Evolutionary conservation across 2,113 vertebrate genomes (phyloP), one percentile per base, ranked within the genome.

Genomic region (Apeltes quadracus): DNA sequence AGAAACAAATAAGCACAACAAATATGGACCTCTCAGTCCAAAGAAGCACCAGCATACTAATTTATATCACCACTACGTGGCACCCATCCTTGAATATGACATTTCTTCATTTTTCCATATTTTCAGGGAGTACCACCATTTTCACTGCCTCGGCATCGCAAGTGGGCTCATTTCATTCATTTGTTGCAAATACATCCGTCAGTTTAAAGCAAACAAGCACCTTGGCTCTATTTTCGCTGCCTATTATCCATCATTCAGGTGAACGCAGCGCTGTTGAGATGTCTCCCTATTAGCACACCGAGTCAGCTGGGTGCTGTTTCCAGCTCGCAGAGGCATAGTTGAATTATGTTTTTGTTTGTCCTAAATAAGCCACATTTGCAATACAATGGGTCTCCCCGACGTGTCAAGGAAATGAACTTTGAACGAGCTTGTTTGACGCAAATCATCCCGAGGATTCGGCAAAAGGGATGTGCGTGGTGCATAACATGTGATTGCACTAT

Each of bases 391-490:
- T 55, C 61, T 80, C 73, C 69, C 62, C 48, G 54, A 13, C 70
- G 43, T 61, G 76, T 53, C 73, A 34, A 2, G 79, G 68, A 80
- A 89, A 88, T 87, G 78, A 84, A 83, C 79, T 78, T 80, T 85
- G 84, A 78, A 86, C 81, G 78, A 82, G 82, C 69, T 78, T 83
- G 77, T 79, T 81, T 78, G 76, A 77, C 72, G 81, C 44, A 81
- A 86, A 83, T 90, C 80, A 86, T 74, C 69, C 77, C 48, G 83
- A 80, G 85, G 53, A 78, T 84, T 80, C 72, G 41, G 67, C 59
- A 39, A 74, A 79, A 76, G 43, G 5, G 43, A 78, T 82, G 62
- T 61, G 44, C 81, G 78, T 73, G 81, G 82, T 81, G 65, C 79
- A 71, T 82, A 48, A 84, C 90, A 87, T 72, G 63, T 59, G 53